A percentile compares a stretch with the other conserved stretches of the same genome.
Evolutionary conservation across 2,888 invertebrate species (phyloP).

Genomic region (Agonopterix heracliana): DNA sequence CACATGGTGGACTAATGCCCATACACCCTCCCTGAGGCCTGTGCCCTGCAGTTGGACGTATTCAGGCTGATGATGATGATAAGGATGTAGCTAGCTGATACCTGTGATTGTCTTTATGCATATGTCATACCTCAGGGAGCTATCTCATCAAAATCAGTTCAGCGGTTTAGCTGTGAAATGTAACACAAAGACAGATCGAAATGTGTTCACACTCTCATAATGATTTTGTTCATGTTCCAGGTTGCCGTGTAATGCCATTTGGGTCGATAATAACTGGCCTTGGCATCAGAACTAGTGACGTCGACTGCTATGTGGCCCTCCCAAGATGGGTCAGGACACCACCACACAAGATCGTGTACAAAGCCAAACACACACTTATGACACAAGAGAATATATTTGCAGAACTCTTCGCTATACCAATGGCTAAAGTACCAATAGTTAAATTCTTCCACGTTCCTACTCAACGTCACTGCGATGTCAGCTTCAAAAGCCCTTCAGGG

Average conservation of each 20-base stretch:
- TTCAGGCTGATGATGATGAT: no score
- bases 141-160: no score
- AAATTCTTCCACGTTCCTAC: slow-evolving; percentile 80
- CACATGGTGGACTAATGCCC: no score
- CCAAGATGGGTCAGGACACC: slow-evolving; percentile 9
- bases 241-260: slow-evolving; percentile 70
- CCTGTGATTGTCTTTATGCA: no score
- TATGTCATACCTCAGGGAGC: no score
- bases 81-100: no score
- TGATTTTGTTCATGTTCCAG: slow-evolving; percentile 29
- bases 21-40: no score
- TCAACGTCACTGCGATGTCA: slow-evolving; percentile 80
- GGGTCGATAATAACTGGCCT: slow-evolving; percentile 85
- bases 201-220: no score
- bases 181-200: no score
- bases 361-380: slow-evolving; percentile 52
- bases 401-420: slow-evolving; percentile 77
- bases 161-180: no score
- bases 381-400: slow-evolving; percentile 49
- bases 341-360: slow-evolving; percentile 20
- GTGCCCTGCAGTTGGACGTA: no score
- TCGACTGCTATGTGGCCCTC: slow-evolving; percentile 80
- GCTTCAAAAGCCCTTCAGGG: slow-evolving; percentile 80
- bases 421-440: slow-evolving; percentile 85
- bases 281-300: slow-evolving; percentile 81